Evolutionary conservation across 2,797 vertebrate genomes (phyloP).

Genomic region (Lacerta viridis): DNA sequence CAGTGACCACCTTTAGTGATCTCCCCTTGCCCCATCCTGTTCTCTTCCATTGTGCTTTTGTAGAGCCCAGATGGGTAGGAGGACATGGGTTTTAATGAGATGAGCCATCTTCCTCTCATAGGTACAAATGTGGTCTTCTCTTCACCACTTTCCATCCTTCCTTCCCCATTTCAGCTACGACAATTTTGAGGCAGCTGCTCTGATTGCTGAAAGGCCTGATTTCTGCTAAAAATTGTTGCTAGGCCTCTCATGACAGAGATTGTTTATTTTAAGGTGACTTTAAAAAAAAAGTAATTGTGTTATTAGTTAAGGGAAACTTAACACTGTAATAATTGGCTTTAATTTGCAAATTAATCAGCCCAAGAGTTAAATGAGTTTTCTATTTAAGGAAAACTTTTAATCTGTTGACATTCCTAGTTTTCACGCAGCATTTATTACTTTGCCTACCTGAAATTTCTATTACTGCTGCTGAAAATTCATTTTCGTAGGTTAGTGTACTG

Average conservation of each 20-base stretch:
- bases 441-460: constrained; percentile 35
- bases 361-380: constrained; percentile 26
- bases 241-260: background rate
- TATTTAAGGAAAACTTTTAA: constrained; percentile 31
- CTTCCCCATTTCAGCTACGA: background rate
- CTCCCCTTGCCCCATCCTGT: background rate
- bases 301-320: constrained; percentile 20
- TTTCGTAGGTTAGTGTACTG: constrained; percentile 34
- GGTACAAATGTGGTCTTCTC: background rate
- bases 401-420: constrained; percentile 33
- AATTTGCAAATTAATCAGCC: constrained; percentile 20
- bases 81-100: background rate
- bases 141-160: background rate
- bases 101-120: background rate
- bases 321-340: constrained; percentile 19
- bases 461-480: constrained; percentile 32
- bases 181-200: background rate
- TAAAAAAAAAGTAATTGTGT: background rate
- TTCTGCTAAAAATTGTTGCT: background rate
- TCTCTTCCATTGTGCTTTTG: background rate
- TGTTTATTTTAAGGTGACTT: constrained; percentile 6
- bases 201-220: background rate
- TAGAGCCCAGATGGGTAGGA: background rate
- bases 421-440: constrained; percentile 26
- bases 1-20: background rate